Base-by-base conservation (phyloP, 1,140 invertebrate genomes). In the Neotoxoptera formosana region DNA sequence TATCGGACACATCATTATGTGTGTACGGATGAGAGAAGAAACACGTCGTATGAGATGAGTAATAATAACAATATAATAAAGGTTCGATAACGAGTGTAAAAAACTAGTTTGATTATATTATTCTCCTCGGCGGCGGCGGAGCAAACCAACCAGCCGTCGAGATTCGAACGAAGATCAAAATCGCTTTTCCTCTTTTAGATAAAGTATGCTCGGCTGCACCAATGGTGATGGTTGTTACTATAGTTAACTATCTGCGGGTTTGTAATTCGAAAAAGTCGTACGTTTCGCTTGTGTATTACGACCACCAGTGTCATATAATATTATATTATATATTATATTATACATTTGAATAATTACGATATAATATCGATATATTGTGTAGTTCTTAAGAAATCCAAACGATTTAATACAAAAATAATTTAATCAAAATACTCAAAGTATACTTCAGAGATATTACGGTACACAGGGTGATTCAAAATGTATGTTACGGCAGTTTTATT, bases 1-100 rank as follows among this genome's bases (percentile, higher is more conserved):
- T 76, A 76, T n/a, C 60, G n/a, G 60, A 76, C 60, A 76, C 86
- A 88, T 88, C 86, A 51, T 88, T 87, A 23, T 51, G 53, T 11
- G 53, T 8, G 48, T 41, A 41, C 41, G 41, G 41, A 41, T 41
- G 2, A 89, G 11, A 51, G n/a, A 53, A 53, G 36, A n/a, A 89
- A 41, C 41, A 41, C 41, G 41, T 41, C 36, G 17, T 36, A 81
- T 36, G 25, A 30, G 60, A n/a, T n/a, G n/a, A n/a, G n/a, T n/a
- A n/a, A n/a, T 76, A 84, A 14, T 48, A 87, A 87, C 4, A 41
- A 41, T 48, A 87, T 41, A 41, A 41, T 48, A 87, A 47, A 87
- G 11, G 45, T 87, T 87, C n/a, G 25, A 25, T 84, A 84, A 87
- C 23, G 45, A 84, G 45, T 41, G 30, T 41, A 84, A 84, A 67